A percentile compares a stretch with the other conserved stretches of the same genome.
Conservation (phyloP, 2,113 vertebrate species). For the Caretta caretta region DNA sequence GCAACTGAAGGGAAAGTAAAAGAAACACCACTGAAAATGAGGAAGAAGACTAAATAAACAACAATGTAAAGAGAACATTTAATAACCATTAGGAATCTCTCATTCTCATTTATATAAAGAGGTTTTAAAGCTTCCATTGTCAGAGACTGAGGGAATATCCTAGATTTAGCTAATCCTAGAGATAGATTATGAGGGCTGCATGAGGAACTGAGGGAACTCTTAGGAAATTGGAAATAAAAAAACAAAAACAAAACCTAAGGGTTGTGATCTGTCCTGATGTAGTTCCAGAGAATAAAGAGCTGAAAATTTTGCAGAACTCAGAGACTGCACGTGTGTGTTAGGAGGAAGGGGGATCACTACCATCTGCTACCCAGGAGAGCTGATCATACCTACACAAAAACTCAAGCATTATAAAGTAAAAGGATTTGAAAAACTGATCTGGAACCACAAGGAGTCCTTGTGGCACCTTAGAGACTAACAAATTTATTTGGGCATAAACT, state of each 20-base stretch:
- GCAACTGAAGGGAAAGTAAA: neutral
- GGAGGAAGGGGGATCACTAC: neutral
- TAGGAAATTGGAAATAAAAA: neutral
- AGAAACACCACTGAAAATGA: neutral
- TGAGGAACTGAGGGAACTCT: neutral
- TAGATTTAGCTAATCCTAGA: fast-evolving
- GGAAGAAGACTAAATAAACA: neutral
- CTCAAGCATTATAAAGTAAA: neutral
- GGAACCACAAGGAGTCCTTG: no score
- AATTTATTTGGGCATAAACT: no score
- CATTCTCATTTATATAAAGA: neutral
- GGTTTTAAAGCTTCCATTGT: neutral
- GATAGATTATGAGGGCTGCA: fast-evolving
- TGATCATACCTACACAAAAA: neutral
- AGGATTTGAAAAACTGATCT: fast-evolving
- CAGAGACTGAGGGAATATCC: neutral
- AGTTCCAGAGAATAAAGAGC: fast-evolving
- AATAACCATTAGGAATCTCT: constrained; percentile 12
- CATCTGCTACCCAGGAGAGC: neutral
- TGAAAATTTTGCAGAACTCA: neutral
- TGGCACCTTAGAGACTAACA: no score
- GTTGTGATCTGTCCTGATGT: fast-evolving
- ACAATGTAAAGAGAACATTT: constrained; percentile 40
- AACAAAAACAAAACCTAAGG: neutral
- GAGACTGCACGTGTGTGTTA: fast-evolving